A percentile compares a stretch with the other conserved stretches of the same genome.
Conservation (phyloP, 1,140 invertebrate species). For the Aphelinus atriplicis region DNA sequence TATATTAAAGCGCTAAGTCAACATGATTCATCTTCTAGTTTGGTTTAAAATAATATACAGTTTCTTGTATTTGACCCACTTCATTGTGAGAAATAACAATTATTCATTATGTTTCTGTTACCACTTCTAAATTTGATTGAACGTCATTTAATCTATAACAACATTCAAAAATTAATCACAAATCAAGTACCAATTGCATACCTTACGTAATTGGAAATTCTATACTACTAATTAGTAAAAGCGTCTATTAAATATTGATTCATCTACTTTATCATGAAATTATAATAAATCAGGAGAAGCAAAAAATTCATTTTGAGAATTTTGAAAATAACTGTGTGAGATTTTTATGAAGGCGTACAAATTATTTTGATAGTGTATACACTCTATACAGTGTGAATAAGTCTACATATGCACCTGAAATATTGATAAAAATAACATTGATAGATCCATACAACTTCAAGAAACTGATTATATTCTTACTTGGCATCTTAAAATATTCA, state of each 20-base stretch:
- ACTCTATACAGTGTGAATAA: no score
- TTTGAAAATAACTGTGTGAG: no score
- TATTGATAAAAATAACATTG: no score
- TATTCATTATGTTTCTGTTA: conserved; percentile 24
- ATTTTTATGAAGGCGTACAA: no score
- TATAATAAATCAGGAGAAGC: no score
- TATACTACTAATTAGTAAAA: background rate
- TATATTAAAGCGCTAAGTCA: conserved; percentile 1
- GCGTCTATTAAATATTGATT: conserved; percentile 15
- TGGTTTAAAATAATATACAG: conserved; percentile 23
- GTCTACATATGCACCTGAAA: no score
- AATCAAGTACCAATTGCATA: conserved; percentile 15
- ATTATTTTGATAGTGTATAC: no score
- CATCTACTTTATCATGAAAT: background rate
- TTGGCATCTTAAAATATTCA: no score
- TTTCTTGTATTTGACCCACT: background rate
- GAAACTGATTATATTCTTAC: no score
- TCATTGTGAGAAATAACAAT: conserved; percentile 23
- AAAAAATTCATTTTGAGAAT: no score
- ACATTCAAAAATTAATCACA: conserved; percentile 20
- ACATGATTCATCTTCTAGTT: conserved; percentile 10
- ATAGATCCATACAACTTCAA: no score
- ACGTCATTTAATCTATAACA: conserved; percentile 22
- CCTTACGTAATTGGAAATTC: conserved; percentile 14
- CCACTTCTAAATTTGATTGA: conserved; percentile 8